Evolutionary conservation across 2,113 vertebrate genomes (phyloP), one percentile per base, ranked within the genome.

Genomic region (Dipodomys stephensi): DNA sequence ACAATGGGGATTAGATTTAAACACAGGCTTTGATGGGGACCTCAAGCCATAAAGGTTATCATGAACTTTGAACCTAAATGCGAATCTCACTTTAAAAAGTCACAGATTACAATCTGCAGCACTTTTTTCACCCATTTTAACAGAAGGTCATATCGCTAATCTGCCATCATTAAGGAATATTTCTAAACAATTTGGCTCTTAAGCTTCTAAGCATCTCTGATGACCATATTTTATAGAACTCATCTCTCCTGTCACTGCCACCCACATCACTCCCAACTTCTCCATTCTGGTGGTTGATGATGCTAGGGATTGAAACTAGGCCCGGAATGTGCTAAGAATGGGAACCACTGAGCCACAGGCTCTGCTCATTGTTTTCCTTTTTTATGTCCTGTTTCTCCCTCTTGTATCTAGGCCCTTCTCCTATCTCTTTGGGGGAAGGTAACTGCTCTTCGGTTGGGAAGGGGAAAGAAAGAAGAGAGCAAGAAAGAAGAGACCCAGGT

Each of bases 161-260:
- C 19, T 78, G 39, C 44, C 73, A 81, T 73, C 35, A 65, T 32
- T 82, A 53, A n/a, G n/a, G 39, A 68, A 32, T 10, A 57, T 77
- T 83, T 83, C 74, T 72, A 81, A 93, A 78, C 16, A 65, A 57
- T 65, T 23, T 80, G 44, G 69, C 60, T 82, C 88, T 72, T 82
- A 78, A 95, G 83, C 16, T 49, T 84, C 53, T 67, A 30, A 85
- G 74, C 74, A 57, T 74, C 23, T 11, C 25, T 1, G 8, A 49
- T 44, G 71, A 67, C 27, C 27, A 20, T 4, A 12, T 78, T 78
- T 77, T 72, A 76, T 46, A 44, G 73, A 78, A 39, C 46, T 9
- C 4, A 0, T 11, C 49, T 10, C 12, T 60, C 64, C 35, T 4
- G 13, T 68, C 6, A 18, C 62, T 18, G 23, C 68, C 15, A 44